A percentile compares a stretch with the other conserved stretches of the same genome.
Evolutionary conservation across 2,113 vertebrate species (phyloP).

Genomic region (Clarias batrachus): DNA sequence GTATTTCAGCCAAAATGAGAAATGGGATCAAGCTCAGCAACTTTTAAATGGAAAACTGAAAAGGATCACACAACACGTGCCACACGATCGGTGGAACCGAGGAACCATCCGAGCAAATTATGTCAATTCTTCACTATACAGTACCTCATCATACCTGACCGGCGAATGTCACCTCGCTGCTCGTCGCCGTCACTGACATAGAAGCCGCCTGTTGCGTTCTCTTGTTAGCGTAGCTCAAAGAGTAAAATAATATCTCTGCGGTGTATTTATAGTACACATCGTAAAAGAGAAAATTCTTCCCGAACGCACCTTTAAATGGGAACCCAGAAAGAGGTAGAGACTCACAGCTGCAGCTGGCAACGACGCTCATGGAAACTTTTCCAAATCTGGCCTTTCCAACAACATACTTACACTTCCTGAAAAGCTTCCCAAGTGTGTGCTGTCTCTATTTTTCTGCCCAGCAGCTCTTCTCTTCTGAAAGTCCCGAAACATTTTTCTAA

Average conservation of each 20-base stretch:
- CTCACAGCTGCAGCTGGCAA: constrained; percentile 35
- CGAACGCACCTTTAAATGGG: neutral
- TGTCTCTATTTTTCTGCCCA: constrained; percentile 5
- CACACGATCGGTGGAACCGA: neutral
- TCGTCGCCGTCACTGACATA: neutral
- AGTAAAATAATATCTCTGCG: neutral
- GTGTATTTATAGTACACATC: neutral
- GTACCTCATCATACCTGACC: neutral
- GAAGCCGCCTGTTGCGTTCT: neutral
- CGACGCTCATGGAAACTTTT: constrained; percentile 12
- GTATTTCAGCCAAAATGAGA: neutral
- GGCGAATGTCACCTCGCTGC: neutral
- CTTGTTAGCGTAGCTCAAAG: neutral
- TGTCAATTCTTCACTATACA: neutral
- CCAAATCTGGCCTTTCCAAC: constrained; percentile 34
- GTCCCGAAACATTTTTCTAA: neutral
- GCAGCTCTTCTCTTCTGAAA: neutral
- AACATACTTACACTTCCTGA: constrained; percentile 47
- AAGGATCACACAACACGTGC: neutral
- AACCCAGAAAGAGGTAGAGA: neutral
- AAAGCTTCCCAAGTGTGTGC: constrained; percentile 12
- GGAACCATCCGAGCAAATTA: neutral
- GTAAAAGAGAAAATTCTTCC: neutral
- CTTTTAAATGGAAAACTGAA: neutral
- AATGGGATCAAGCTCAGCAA: neutral